Evolutionary conservation across 2,888 invertebrate genomes (phyloP).

Genomic region (Bombylius discolor): DNA sequence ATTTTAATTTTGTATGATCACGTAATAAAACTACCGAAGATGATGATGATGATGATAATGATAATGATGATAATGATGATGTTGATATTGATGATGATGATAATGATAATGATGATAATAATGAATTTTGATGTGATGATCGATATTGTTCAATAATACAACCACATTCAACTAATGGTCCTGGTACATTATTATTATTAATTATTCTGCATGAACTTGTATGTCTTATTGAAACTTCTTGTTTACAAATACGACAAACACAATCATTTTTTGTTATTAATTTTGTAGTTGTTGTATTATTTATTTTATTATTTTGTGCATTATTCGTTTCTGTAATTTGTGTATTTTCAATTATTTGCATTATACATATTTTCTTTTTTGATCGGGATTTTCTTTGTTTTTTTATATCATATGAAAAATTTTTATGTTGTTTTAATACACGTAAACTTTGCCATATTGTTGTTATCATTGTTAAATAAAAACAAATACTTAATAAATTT

Average conservation of each 20-base stretch:
- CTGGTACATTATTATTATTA: slow-evolving; percentile 41
- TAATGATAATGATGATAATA: slow-evolving; percentile 2
- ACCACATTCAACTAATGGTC: slow-evolving; percentile 17
- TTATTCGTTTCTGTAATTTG: neutral
- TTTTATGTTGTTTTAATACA: slow-evolving; percentile 6
- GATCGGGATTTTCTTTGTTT: slow-evolving; percentile 31
- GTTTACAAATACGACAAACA: slow-evolving; percentile 55
- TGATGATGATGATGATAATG: slow-evolving; percentile 7
- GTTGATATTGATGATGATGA: neutral
- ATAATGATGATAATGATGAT: slow-evolving; percentile 1
- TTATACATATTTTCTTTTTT: slow-evolving; percentile 24
- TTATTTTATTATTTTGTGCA: neutral
- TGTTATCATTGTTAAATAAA: slow-evolving; percentile 48
- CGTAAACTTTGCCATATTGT: slow-evolving; percentile 25
- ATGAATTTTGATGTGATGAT: slow-evolving; percentile 4
- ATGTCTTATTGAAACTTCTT: slow-evolving; percentile 52
- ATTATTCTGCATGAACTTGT: slow-evolving; percentile 54
- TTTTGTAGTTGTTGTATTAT: neutral
- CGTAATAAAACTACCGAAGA: neutral
- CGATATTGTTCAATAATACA: slow-evolving; percentile 15
- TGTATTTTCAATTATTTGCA: slow-evolving; percentile 1
- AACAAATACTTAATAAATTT: slow-evolving; percentile 59
- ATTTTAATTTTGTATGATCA: neutral
- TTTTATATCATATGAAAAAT: slow-evolving; percentile 9
- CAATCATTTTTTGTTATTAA: slow-evolving; percentile 21